Evolutionary conservation across 2,797 vertebrate species (phyloP), one percentile per base, ranked within the genome.

Genomic region (Corythornis leucogaster): DNA sequence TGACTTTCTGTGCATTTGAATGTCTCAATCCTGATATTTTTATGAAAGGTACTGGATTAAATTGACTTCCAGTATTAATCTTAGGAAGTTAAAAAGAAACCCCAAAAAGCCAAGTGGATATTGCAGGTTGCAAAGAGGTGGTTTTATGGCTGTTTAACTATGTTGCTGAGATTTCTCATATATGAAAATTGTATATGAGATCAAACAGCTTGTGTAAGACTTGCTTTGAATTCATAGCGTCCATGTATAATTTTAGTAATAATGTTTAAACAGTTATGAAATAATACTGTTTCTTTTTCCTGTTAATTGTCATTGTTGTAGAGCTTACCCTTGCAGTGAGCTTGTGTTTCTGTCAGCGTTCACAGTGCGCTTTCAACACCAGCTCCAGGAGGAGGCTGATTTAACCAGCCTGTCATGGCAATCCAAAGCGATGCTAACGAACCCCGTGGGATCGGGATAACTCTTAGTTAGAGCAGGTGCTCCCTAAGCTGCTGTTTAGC

Each of bases 171-270:
- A 4, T 74, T 89, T 96, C 89, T 92, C 40, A 17, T 87, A 18
- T 42, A 58, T 51, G 69, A 46, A 90, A 82, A 82, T 22, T 50
- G 42, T 75, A n/a, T 10, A 3, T 48, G 70, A 81, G 77, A 59
- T 90, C 77, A 82, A 87, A 90, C 81, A 12, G 57, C 64, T 91
- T 93, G 80, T 80, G 74, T 70, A 94, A 91, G 70, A 70, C 57
- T 76, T 64, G 51, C 76, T 93, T 91, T 89, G 68, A 42, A 46
- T 86, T 80, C 28, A 2, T 24, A 71, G 63, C 0, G 2, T 90
- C 80, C 48, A 4, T 57, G 31, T 61, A 20, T 89, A 85, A 91
- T 91, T 77, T 55, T 19, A 75, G 51, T 66, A 75, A 53, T 73
- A 24, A 25, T 17, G 6, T 66, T 80, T 9, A 76, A 80, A 35